Conservation (phyloP, 2,797 vertebrate genomes). For the Etheostoma perlongum region DNA sequence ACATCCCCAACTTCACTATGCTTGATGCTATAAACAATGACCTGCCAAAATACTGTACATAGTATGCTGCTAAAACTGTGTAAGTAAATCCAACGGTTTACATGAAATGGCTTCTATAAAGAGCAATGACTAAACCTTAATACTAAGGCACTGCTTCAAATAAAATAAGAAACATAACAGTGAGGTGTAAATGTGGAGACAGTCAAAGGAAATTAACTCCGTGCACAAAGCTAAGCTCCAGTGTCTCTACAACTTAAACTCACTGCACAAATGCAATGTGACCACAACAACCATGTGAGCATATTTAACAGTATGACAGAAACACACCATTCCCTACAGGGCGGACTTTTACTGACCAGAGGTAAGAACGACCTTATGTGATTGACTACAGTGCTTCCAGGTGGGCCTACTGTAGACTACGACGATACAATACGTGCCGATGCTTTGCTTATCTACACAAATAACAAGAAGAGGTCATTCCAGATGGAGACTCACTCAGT, state of each 20-base stretch:
- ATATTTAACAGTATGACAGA: slow-evolving; percentile 40
- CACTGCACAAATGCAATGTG: slow-evolving; percentile 46
- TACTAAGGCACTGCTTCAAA: slow-evolving; percentile 80
- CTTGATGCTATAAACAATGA: slow-evolving; percentile 60
- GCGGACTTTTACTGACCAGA: slow-evolving; percentile 51
- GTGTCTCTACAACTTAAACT: slow-evolving; percentile 56
- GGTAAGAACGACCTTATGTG: slow-evolving; percentile 49
- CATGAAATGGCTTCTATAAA: slow-evolving; percentile 53
- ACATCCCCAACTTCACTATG: slow-evolving; percentile 48
- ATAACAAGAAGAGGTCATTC: slow-evolving; percentile 42
- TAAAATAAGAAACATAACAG: slow-evolving; percentile 55
- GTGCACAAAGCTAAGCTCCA: slow-evolving; percentile 56
- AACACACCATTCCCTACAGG: slow-evolving; percentile 43
- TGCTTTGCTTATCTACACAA: slow-evolving; percentile 62
- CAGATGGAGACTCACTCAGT: slow-evolving; percentile 48
- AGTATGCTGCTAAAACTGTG: slow-evolving; percentile 58
- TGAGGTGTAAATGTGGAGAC: slow-evolving; percentile 55
- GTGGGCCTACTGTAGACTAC: slow-evolving; percentile 41
- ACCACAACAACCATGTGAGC: slow-evolving; percentile 40
- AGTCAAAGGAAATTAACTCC: slow-evolving; percentile 41
- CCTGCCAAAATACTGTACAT: slow-evolving; percentile 63
- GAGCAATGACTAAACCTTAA: slow-evolving; percentile 62
- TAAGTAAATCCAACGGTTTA: slow-evolving; percentile 50
- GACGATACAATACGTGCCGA: slow-evolving; percentile 45
- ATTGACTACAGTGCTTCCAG: slow-evolving; percentile 55